Evolutionary conservation across 2,888 invertebrate genomes (phyloP).

Genomic region (Oscheius sp.): DNA sequence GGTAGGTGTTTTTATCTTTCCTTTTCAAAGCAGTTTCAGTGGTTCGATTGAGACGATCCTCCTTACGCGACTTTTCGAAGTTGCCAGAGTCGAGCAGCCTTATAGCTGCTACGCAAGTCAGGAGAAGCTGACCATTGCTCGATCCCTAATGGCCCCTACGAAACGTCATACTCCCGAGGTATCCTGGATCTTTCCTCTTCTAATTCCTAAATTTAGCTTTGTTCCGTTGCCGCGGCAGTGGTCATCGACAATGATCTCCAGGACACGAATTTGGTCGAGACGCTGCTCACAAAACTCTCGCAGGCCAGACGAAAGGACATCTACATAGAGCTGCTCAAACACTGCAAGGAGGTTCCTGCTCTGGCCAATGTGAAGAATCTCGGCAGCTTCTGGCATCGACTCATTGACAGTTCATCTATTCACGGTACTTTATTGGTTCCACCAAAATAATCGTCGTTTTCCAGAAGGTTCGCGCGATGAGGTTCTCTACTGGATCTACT

Average conservation of each 20-base stretch:
- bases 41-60: slow-evolving; percentile 2
- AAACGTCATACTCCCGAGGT: slow-evolving; percentile 32
- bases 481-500: slow-evolving; percentile 12
- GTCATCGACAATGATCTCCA: slow-evolving; percentile 27
- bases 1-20: slow-evolving; percentile 1
- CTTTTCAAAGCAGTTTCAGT: slow-evolving; percentile 16
- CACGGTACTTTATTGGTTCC: not conserved
- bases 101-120: not conserved
- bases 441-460: not conserved
- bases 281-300: slow-evolving; percentile 27
- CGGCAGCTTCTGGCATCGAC: slow-evolving; percentile 22
- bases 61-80: slow-evolving; percentile 26
- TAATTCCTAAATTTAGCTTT: slow-evolving; percentile 12
- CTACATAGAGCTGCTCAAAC: slow-evolving; percentile 13
- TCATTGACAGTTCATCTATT: slow-evolving; percentile 6
- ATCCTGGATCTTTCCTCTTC: not conserved
- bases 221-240: slow-evolving; percentile 20
- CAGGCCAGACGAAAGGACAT: slow-evolving; percentile 21
- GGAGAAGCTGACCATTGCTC: not conserved
- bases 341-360: slow-evolving; percentile 24
- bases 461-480: slow-evolving; percentile 9
- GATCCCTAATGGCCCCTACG: slow-evolving; percentile 18
- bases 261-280: slow-evolving; percentile 30
- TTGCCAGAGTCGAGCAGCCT: slow-evolving; percentile 23
- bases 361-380: slow-evolving; percentile 27